Evolutionary conservation across 2,888 invertebrate genomes (phyloP).

Genomic region (Oithona nana): DNA sequence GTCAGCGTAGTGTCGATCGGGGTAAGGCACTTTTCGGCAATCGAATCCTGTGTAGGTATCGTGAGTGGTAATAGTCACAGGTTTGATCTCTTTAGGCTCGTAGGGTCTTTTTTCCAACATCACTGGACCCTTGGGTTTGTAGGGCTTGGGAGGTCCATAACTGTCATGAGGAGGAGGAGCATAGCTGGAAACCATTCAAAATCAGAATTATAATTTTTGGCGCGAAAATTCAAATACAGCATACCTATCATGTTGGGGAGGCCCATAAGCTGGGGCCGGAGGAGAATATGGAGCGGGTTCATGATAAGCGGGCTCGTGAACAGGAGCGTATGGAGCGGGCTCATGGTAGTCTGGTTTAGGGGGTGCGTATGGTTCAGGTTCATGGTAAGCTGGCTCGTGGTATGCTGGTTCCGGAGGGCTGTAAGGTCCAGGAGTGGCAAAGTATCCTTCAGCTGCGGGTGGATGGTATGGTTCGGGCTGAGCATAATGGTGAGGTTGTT

Average conservation of each 20-base stretch:
- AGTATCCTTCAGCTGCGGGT: background rate
- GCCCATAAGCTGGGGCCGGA: too few relatives aligned
- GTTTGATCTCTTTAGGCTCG: slow-evolving; percentile 13
- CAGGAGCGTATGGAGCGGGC: too few relatives aligned
- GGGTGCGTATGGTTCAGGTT: background rate
- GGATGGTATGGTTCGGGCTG: background rate
- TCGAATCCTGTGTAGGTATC: slow-evolving; percentile 14
- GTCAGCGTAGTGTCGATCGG: slow-evolving; percentile 16
- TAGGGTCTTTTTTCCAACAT: slow-evolving; percentile 13
- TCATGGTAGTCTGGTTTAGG: too few relatives aligned
- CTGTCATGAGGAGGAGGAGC: background rate
- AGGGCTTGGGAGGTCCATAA: background rate
- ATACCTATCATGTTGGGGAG: too few relatives aligned
- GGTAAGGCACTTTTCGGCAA: slow-evolving; percentile 14
- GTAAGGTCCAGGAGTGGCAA: background rate
- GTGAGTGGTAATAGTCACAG: slow-evolving; percentile 7
- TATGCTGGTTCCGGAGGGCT: background rate
- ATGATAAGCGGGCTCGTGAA: too few relatives aligned
- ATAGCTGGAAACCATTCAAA: too few relatives aligned
- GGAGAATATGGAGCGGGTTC: too few relatives aligned
- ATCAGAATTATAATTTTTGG: too few relatives aligned
- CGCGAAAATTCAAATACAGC: too few relatives aligned
- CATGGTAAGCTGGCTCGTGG: background rate
- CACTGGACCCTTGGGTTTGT: slow-evolving; percentile 15
- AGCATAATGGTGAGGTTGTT: background rate